Base-by-base conservation (phyloP, 2,888 invertebrate genomes). In the Isoperla grammatica region DNA sequence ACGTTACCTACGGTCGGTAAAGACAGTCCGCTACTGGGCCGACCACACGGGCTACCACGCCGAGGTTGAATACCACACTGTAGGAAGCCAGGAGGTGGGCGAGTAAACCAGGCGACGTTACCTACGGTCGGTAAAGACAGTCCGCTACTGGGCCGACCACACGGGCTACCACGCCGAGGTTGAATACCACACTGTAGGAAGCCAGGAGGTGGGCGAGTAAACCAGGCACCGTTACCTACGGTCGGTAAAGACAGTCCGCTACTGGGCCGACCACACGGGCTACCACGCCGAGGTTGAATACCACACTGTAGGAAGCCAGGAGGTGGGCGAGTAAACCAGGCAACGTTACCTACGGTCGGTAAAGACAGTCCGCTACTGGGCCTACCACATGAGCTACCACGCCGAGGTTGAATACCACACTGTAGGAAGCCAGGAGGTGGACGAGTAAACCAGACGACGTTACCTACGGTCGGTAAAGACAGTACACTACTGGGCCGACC, bases 331-430 rank as follows among this genome's bases (percentile, higher is more conserved):
- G n/a, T n/a, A n/a, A n/a, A n/a, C n/a, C n/a, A n/a, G n/a, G n/a
- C n/a, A n/a, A n/a, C n/a, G n/a, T n/a, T n/a, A n/a, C n/a, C n/a
- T n/a, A n/a, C n/a, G n/a, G n/a, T n/a, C n/a, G 1, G 11, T 64
- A 55, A 62, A 66, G 62, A 66, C 66, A 2, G 66, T 66, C 9
- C 57, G 59, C n/a, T 66, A 66, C 55, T 66, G 65, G 65, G 66
- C 63, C 1, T 65, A 66, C 45, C 39, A 62, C 45, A 50, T 60
- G 3, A 65, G 66, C 9, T 66, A 65, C 57, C 66, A 66, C 53
- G 66, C 66, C 22, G 61, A 65, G 46, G 65, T 66, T 1, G 61
- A 62, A n/a, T 66, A 63, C 60, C 37, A 54, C 11, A n/a, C n/a
- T n/a, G n/a, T n/a, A n/a, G n/a, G n/a, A n/a, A n/a, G n/a, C n/a